Evolutionary conservation across 2,888 invertebrate genomes (phyloP), one percentile per base, ranked within the genome.

Genomic region (Corbicula japonica): DNA sequence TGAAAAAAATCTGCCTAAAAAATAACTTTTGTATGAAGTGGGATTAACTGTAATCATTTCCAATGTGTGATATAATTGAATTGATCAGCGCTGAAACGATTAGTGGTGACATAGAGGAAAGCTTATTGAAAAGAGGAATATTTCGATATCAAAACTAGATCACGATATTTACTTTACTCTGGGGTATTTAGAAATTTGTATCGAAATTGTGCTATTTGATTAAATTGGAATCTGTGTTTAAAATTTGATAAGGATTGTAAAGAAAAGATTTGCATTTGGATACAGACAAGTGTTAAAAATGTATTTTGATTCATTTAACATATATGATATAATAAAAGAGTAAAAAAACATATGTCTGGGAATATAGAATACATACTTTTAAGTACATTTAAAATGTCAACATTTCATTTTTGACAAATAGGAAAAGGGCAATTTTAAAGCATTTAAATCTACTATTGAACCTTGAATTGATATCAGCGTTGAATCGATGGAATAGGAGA

Each of bases 1-100:
- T 70, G 60, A 70, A 61, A 61, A 70, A 50, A 61, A 61, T 38
- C 30, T 12, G 38, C 23, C n/a, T 50, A 63, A 63, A 66, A 66
- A 54, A 54, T 66, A 66, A 54, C 54, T 54, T 66, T 54, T 50
- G 26, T 54, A 52, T 66, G 38, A 50, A 66, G 66, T 44, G 48
- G 73, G 73, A 73, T 73, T 63, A 65, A 34, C 34, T 46, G 46
- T 65, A 65, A 73, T 65, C 46, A 60, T 61, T 56, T 68, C 35
- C 48, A 54, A 58, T 61, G 61, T 61, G 52, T 70, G 50, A 65
- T 58, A 65, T 56, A 65, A 63, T 73, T 52, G 72, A 62, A 62
- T 72, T 73, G 73, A 65, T 73, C 73, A 44, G 56, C 56, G 12
- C 34, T 70, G 35, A 60, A 70, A 34, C 21, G 32, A 44, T 54